These are phyloP conservation scores for Cantharis lateralis DNA, from an alignment of 2,888 invertebrate species.

Conservation along the genomic window DNA sequence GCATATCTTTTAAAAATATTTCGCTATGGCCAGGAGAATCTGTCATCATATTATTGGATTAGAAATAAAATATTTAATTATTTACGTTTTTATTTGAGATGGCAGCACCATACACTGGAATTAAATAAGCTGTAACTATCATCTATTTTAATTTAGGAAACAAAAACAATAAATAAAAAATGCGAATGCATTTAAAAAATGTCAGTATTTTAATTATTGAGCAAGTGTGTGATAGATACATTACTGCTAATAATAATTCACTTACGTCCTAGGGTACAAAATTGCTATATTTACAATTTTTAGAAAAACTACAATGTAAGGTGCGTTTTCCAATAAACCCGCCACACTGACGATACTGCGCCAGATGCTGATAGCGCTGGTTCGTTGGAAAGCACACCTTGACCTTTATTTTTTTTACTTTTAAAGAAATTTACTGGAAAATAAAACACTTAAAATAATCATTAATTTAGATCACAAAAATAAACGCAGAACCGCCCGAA, in stretches of 20 bases:
- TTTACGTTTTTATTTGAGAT: constrained; percentile 40
- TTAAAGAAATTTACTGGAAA: not conserved
- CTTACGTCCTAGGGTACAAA: constrained; percentile 35
- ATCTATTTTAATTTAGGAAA: constrained; percentile 35
- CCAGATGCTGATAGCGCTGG: too few relatives aligned
- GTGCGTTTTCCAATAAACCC: not conserved
- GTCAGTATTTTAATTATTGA: constrained; percentile 47
- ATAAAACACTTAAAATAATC: not conserved
- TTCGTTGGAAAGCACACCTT: not conserved
- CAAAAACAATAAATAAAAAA: constrained; percentile 40
- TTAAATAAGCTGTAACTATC: constrained; percentile 47
- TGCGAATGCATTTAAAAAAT: constrained; percentile 35
- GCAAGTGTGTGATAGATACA: constrained; percentile 56
- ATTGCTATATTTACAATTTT: constrained; percentile 31
- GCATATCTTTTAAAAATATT: constrained; percentile 61
- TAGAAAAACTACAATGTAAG: constrained; percentile 30
- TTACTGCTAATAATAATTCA: constrained; percentile 40
- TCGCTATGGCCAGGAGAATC: constrained; percentile 65
- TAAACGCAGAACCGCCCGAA: not conserved
- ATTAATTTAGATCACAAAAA: not conserved
- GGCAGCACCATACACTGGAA: constrained; percentile 54
- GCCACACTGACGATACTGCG: not conserved
- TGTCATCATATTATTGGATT: constrained; percentile 59
- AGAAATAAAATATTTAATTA: constrained; percentile 3
- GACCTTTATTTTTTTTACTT: not conserved